Evolutionary conservation across 2,797 vertebrate species (phyloP).

Genomic region (Tenualosa thibaudeaui): DNA sequence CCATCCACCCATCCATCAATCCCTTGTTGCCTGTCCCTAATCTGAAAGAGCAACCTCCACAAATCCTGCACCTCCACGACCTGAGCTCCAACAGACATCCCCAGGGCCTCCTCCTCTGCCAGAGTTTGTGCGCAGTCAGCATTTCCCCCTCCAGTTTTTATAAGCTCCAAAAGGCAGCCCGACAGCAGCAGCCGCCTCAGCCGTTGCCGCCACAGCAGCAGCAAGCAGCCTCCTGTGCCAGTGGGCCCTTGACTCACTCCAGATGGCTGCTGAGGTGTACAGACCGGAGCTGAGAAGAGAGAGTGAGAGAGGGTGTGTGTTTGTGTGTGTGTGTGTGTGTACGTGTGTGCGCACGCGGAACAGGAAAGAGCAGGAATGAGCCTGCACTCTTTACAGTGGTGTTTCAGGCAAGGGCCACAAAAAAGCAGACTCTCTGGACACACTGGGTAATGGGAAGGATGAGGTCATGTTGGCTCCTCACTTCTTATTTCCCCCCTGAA

Average conservation of each 20-base stretch:
- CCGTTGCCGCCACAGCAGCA: neutral
- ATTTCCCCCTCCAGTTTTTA: constrained; percentile 51
- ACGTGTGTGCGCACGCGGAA: constrained; percentile 4
- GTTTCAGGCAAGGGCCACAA: constrained; percentile 46
- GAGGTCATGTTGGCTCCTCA: constrained; percentile 55
- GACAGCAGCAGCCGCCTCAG: constrained; percentile 32
- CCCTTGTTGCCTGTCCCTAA: neutral
- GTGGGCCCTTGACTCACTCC: constrained; percentile 51
- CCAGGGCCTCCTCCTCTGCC: neutral
- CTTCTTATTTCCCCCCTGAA: constrained; percentile 49
- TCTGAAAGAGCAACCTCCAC: neutral
- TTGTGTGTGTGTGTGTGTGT: neutral
- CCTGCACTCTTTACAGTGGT: constrained; percentile 43
- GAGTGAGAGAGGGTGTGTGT: neutral
- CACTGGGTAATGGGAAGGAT: constrained; percentile 59
- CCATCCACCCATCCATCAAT: neutral
- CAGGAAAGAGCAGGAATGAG: constrained; percentile 44
- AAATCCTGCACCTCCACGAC: neutral
- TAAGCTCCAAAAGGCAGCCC: constrained; percentile 33
- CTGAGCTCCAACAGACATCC: neutral
- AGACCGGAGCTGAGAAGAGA: neutral
- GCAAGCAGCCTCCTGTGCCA: constrained; percentile 29
- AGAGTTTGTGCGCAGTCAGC: constrained; percentile 34
- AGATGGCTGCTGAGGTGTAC: constrained; percentile 52
- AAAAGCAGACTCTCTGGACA: constrained; percentile 48